Evolutionary conservation across 2,113 vertebrate genomes (phyloP).

Genomic region (Scolopax mira): DNA sequence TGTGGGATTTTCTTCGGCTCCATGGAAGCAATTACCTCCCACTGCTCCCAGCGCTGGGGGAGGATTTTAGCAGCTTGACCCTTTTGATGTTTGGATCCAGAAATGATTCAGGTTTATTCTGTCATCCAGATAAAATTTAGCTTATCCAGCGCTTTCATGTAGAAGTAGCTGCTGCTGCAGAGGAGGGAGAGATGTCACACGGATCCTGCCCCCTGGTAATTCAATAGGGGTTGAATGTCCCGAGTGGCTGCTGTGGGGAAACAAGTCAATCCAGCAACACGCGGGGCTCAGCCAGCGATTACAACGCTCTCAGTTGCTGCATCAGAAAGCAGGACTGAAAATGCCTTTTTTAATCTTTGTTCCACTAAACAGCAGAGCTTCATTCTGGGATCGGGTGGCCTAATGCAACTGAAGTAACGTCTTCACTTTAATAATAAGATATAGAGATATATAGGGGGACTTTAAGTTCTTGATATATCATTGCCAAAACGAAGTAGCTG

Average conservation of each 20-base stretch:
- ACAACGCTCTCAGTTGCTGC: background rate
- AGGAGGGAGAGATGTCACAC: background rate
- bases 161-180: background rate
- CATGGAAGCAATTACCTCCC: background rate
- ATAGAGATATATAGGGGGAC: background rate
- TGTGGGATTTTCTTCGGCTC: background rate
- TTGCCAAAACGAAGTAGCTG: background rate
- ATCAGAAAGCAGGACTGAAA: background rate
- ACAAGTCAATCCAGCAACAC: rapidly evolving
- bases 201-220: background rate
- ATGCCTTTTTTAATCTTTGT: background rate
- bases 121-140: background rate
- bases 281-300: background rate
- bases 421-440: background rate
- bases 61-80: background rate
- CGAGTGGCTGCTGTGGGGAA: background rate
- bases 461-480: background rate
- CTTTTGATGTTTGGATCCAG: background rate
- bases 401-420: background rate
- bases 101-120: background rate
- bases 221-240: background rate
- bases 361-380: background rate
- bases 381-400: background rate
- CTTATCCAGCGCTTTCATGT: background rate
- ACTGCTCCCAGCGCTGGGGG: background rate